Base-by-base conservation (phyloP, 2,797 vertebrate species). In the Melanotaenia parkinsoni region DNA sequence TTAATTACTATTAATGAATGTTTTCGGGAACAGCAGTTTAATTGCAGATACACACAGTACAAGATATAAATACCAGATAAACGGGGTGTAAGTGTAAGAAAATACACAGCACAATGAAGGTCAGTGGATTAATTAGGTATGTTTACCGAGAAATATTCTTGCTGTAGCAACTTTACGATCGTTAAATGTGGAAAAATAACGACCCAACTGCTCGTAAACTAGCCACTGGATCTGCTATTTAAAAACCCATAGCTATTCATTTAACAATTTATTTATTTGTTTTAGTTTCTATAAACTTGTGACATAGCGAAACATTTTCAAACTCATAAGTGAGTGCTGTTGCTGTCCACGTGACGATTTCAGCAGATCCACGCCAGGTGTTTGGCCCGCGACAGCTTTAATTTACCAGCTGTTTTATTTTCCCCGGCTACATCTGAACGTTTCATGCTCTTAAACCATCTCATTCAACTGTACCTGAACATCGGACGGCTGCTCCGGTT, bases 331-430 rank as follows among this genome's bases (percentile, higher is more conserved):
- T 40, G 3, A 16, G 4, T 24, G 50, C 22, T 22, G 24, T 20
- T 18, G 22, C 3, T 0, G 68, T 20, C 86, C 91, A 91, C 88
- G 90, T 91, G 90, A 83, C 22, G 43, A 54, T 38, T 2, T 22
- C 14, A 26, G 20, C 65, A 20, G 53, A 40, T 3, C 26, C 33
- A 16, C 26, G 0, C 24, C 1, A 0, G n/a, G 33, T 18, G 3
- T 3, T 8, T 0, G 7, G 4, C 63, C 32, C 59, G 67, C 22
- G n/a, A 10, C 30, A 14, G 4, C 12, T 26, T 33, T 11, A 0
- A 2, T 1, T 40, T 5, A 1, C 1, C 1, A 5, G 22, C 0
- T 0, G 0, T 2, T 3, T 0, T 20, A 58, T 4, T 3, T 58
- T n/a, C 0, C 22, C 0, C 26, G 0, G 2, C 3, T 5, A 24